These are phyloP conservation scores for Catagonus wagneri DNA, from an alignment of 2,113 vertebrate genomes.

Conservation along the genomic window DNA sequence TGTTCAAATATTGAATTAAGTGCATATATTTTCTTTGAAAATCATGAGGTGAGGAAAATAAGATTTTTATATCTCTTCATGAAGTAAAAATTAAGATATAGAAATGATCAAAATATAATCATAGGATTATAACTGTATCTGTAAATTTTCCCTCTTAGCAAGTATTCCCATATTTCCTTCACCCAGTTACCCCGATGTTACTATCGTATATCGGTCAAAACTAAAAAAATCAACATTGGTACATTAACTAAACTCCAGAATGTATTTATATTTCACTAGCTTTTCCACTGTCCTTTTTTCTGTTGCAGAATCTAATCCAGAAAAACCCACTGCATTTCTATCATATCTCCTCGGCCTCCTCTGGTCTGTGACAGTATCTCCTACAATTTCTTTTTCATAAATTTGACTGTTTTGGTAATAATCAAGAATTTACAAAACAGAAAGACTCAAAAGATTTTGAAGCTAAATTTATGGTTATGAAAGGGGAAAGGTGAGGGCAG, in stretches of 20 bases:
- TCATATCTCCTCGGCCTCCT: neutral
- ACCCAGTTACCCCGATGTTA: neutral
- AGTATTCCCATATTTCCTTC: neutral
- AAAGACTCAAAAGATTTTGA: too few species aligned
- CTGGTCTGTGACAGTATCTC: neutral
- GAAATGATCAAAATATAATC: neutral
- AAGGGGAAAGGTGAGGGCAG: too few species aligned
- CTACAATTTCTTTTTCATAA: neutral
- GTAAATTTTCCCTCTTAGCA: neutral
- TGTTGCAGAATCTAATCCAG: neutral
- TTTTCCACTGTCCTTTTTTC: neutral
- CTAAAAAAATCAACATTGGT: neutral
- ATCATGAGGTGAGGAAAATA: neutral
- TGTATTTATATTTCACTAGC: neutral
- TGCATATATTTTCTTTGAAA: neutral
- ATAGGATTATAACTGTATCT: neutral
- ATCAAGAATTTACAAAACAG: too few species aligned
- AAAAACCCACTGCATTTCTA: too few species aligned
- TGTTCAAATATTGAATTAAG: neutral
- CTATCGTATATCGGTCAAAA: neutral
- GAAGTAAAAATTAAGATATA: neutral
- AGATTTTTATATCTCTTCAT: neutral
- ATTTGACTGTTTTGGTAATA: neutral
- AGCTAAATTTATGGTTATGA: too few species aligned
- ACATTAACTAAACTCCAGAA: neutral